Evolutionary conservation across 2,797 vertebrate species (phyloP), one percentile per base, ranked within the genome.

Genomic region (Semotilus atromaculatus): DNA sequence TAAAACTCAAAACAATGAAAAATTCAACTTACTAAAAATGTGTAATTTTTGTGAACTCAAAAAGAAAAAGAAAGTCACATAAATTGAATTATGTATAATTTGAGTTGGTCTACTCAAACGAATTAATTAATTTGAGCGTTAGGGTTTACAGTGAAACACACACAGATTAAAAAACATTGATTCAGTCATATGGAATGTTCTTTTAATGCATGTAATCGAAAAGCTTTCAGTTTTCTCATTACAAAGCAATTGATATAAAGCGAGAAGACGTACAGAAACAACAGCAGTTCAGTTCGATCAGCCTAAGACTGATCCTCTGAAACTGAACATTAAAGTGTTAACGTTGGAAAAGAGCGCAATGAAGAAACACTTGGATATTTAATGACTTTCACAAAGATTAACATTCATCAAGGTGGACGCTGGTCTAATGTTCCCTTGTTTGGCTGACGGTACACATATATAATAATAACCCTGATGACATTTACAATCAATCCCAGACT

Each of bases 181-280:
- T 23, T 36, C 9, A n/a, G 11, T 60, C 29, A 13, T 68, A 38
- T 75, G 74, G 67, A 77, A 76, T 81, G 43, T 72, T 75, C 18
- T n/a, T 19, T 85, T 84, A 43, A 89, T 82, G 80, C 6, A 58
- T 83, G 86, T 88, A 85, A 80, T 88, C 62, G 48, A 88, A 86
- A 84, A 80, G 67, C 58, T 45, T 43, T 80, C 26, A 38, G 26
- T 83, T 85, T 84, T 67, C 45, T 86, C 64, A 68, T 77, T 87
- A 86, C 87, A 88, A 84, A 84, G 86, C 60, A 84, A 68, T 29
- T 1, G 36, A 38, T 38, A 38, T 38, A 40, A 51, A 14, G 64
- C 31, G n/a, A 34, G 64, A 58, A 74, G 70, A 81, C 26, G 7
- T 38, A 82, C 34, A 81, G 72, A 86, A 23, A 85, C 40, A 75